phyloP scores from a whole-genome alignment of 2,888 invertebrate genomes.

The Barypeithes pellucidus region DNA sequence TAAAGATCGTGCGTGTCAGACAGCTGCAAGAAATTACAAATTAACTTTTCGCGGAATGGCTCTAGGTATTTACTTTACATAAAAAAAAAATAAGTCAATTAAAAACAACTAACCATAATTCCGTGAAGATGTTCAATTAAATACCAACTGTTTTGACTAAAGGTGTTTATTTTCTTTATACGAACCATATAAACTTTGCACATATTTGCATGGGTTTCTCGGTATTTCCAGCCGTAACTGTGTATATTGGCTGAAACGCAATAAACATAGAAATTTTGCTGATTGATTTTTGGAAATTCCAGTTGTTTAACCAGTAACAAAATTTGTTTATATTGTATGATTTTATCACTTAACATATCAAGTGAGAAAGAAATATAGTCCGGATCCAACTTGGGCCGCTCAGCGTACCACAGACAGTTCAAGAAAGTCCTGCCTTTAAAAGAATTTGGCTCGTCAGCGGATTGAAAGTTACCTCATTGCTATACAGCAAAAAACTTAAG shows the following conservation, averaged over 20 bases:
- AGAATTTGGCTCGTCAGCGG: too few relatives aligned
- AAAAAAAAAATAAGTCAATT: constrained; percentile 17
- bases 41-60: constrained; percentile 2
- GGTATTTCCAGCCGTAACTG: neutral
- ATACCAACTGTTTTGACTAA: constrained; percentile 22
- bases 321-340: neutral
- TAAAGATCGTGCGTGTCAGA: neutral
- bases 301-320: neutral
- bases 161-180: constrained; percentile 16
- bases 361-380: too few relatives aligned
- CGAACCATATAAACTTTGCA: constrained; percentile 21
- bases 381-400: too few relatives aligned
- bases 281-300: constrained; percentile 9
- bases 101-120: constrained; percentile 21
- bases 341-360: too few relatives aligned
- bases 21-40: constrained; percentile 21
- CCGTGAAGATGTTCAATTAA: constrained; percentile 28
- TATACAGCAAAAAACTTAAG: too few relatives aligned
- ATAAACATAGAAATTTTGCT: constrained; percentile 3
- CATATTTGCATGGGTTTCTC: constrained; percentile 20
- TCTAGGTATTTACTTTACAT: neutral
- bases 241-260: constrained; percentile 6
- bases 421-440: too few relatives aligned
- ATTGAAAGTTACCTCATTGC: too few relatives aligned
- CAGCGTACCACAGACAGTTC: too few relatives aligned